These are phyloP conservation scores for Akabosia matsudoensis DNA, from an alignment of 1,140 invertebrate species.

Conservation along the genomic window DNA sequence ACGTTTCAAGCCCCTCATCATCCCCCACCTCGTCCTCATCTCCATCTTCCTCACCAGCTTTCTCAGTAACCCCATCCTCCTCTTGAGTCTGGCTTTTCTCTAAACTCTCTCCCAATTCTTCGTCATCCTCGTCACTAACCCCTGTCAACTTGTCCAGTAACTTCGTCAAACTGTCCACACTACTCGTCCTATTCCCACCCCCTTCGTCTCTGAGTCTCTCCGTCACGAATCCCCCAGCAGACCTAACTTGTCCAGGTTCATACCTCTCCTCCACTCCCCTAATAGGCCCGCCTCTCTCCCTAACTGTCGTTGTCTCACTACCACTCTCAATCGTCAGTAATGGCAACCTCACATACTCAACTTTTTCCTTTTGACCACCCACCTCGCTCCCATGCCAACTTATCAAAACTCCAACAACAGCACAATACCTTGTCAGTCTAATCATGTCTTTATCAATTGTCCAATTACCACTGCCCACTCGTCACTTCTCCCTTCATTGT, in stretches of 20 bases:
- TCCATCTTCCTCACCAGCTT: background rate
- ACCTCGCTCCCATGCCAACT: background rate
- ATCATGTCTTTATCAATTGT: too few species aligned
- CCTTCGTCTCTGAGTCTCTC: too few species aligned
- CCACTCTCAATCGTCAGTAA: too few species aligned
- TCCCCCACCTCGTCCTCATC: slow-evolving; percentile 16
- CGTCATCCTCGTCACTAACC: background rate
- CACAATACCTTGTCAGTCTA: too few species aligned
- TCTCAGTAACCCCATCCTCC: background rate
- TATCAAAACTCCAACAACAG: too few species aligned
- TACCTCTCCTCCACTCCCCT: too few species aligned
- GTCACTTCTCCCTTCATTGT: too few species aligned
- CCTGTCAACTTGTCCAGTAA: background rate
- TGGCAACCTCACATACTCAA: too few species aligned
- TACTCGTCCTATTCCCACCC: background rate
- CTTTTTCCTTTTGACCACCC: background rate
- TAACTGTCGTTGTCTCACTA: too few species aligned
- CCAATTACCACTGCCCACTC: too few species aligned
- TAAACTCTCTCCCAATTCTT: background rate
- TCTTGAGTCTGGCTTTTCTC: background rate
- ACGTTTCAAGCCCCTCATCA: slow-evolving; percentile 13
- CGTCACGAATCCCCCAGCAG: background rate
- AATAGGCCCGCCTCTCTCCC: too few species aligned
- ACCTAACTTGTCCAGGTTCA: background rate
- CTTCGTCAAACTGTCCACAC: background rate